A percentile compares a stretch with the other conserved stretches of the same genome.
Conservation (phyloP, 92 coral and sea anemone genomes). For the Zoanthus sansibaricus region DNA sequence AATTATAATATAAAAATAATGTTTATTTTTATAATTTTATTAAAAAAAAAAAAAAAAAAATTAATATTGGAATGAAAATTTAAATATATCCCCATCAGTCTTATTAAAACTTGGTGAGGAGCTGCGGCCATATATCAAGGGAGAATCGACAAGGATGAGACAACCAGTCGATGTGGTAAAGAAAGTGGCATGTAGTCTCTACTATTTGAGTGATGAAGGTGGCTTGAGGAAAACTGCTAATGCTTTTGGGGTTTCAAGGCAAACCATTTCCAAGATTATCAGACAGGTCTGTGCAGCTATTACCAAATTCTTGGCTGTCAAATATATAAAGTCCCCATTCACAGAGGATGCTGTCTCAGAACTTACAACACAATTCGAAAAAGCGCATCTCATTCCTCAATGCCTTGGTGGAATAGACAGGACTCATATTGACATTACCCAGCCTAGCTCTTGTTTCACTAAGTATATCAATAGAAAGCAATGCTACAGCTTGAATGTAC, state of each 20-base stretch:
- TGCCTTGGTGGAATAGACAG: constrained; percentile 43
- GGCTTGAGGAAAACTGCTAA: constrained; percentile 40
- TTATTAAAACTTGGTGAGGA: constrained; percentile 20
- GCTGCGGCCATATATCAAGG: constrained; percentile 45
- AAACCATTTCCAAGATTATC: constrained; percentile 43
- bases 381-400: constrained; percentile 42
- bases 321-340: constrained; percentile 51
- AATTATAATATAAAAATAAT: too few species aligned
- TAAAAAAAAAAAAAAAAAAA: not conserved
- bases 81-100: not conserved
- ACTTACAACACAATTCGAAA: constrained; percentile 43
- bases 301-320: constrained; percentile 35
- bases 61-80: constrained; percentile 20
- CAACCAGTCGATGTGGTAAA: constrained; percentile 47
- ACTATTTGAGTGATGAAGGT: constrained; percentile 58
- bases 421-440: constrained; percentile 43
- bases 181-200: constrained; percentile 51
- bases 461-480: constrained; percentile 23
- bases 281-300: constrained; percentile 46
- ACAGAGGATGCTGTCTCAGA: constrained; percentile 49
- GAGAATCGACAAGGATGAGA: constrained; percentile 46
- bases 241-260: constrained; percentile 31
- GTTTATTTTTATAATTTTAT: too few species aligned
- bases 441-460: constrained; percentile 17
- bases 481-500: constrained; percentile 39